These are phyloP conservation scores for Clanis bilineata DNA, from an alignment of 2,888 invertebrate species.

Conservation along the genomic window DNA sequence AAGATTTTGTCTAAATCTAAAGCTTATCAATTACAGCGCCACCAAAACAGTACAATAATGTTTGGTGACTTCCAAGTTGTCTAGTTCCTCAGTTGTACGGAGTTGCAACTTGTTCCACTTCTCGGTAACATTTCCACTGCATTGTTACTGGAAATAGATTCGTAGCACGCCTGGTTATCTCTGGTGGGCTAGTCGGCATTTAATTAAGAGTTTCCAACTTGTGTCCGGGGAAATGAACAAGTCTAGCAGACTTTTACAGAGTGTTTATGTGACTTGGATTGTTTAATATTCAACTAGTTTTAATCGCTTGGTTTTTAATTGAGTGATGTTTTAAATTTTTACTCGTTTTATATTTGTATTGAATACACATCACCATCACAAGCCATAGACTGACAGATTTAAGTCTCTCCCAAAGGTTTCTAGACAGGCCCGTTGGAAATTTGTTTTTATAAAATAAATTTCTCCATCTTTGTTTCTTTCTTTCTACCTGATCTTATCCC, in stretches of 20 bases:
- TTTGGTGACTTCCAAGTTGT: conserved; percentile 36
- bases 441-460: too few relatives aligned
- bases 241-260: not conserved
- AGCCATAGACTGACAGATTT: too few relatives aligned
- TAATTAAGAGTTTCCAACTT: conserved; percentile 45
- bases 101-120: conserved; percentile 44
- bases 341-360: not conserved
- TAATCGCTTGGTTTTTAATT: not conserved
- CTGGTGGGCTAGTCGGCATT: conserved; percentile 42
- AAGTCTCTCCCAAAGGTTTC: too few relatives aligned
- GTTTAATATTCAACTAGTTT: not conserved
- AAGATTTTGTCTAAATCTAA: too few relatives aligned
- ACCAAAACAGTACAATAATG: conserved; percentile 37
- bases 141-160: conserved; percentile 51
- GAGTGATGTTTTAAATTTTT: not conserved
- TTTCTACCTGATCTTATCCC: too few relatives aligned
- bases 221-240: not conserved
- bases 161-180: conserved; percentile 46
- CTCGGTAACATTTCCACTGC: conserved; percentile 31
- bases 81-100: conserved; percentile 41
- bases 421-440: too few relatives aligned
- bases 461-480: too few relatives aligned
- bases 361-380: too few relatives aligned
- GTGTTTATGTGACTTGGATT: not conserved
- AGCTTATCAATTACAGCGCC: too few relatives aligned